Base-by-base conservation (phyloP, 2,888 invertebrate genomes). In the Ichneumoninae sp. region DNA sequence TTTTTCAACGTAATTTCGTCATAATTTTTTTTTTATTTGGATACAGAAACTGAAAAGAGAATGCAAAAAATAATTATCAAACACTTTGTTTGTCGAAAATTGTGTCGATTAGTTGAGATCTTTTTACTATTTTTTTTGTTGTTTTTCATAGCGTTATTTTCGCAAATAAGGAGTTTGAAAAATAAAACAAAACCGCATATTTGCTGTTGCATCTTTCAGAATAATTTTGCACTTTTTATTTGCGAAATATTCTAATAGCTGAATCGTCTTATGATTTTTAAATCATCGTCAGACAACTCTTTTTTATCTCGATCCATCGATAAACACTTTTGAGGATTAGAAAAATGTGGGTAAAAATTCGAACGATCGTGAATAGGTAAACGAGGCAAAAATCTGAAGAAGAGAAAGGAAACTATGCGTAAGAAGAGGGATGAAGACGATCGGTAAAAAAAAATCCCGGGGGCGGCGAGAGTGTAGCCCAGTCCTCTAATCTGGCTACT, bases 401-500 rank as follows among this genome's bases (percentile, higher is more conserved):
- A 54, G 68, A 10, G 44, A n/a, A 10, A 69, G 50, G 33, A 70
- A 57, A 22, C 10, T 10, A 22, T 8, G 13, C 8, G 69, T 62
- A 19, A 19, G 66, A 70, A 47, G 60, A 52, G 47, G 54, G 26
- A 30, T 70, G 22, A 40, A 60, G 47, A 65, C 13, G 47, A 40
- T 3, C 5, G n/a, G 22, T 22, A 10, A 40, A 47, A 47, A 47
- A 40, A 40, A 40, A 40, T 30, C 8, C 44, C 30, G 40, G 74
- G 62, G 47, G 44, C 72, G 47, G 10, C 16, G 66, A 44, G 66
- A 80, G 86, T 91, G 90, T 90, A 44, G 22, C 60, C 7, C 26
- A 74, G 78, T 74, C 30, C 78, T 75, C 91, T 91, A 91, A 92
- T 92, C 92, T 92, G 91, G 91, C 91, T 90, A 92, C 91, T 92